A percentile compares a stretch with the other conserved stretches of the same genome.
Evolutionary conservation across 2,797 vertebrate genomes (phyloP).

Genomic region (Todus mexicanus): DNA sequence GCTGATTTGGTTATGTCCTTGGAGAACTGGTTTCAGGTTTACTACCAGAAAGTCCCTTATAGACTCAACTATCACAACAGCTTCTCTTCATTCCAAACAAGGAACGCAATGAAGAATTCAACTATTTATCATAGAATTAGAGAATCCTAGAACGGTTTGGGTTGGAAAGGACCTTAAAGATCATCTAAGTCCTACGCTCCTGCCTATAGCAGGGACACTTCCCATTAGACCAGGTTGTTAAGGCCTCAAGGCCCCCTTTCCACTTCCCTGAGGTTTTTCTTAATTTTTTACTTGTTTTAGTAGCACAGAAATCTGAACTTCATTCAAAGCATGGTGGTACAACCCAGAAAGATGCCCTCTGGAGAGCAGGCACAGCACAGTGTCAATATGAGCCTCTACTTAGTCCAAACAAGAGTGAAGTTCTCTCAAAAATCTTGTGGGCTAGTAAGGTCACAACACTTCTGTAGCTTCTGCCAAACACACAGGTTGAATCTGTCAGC

Average conservation of each 20-base stretch:
- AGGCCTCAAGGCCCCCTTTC: no score
- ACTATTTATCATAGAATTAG: no score
- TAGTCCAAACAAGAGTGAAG: neutral
- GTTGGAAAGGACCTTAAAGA: no score
- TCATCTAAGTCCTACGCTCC: no score
- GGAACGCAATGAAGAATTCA: neutral
- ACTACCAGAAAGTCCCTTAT: neutral
- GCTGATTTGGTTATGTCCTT: neutral
- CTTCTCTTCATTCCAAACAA: neutral
- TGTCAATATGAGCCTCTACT: neutral
- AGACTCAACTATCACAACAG: neutral
- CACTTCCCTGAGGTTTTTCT: neutral
- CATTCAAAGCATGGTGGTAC: neutral
- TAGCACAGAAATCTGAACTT: neutral
- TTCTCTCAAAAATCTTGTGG: no score
- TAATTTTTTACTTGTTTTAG: neutral
- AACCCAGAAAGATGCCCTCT: neutral
- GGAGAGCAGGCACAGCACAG: neutral
- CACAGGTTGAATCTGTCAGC: neutral
- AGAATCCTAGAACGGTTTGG: no score
- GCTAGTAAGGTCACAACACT: neutral
- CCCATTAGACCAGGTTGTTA: no score
- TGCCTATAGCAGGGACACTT: no score
- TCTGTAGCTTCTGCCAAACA: neutral
- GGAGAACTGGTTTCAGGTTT: neutral